phyloP scores from a whole-genome alignment of 2,888 invertebrate genomes.

The Brassicogethes aeneus region DNA sequence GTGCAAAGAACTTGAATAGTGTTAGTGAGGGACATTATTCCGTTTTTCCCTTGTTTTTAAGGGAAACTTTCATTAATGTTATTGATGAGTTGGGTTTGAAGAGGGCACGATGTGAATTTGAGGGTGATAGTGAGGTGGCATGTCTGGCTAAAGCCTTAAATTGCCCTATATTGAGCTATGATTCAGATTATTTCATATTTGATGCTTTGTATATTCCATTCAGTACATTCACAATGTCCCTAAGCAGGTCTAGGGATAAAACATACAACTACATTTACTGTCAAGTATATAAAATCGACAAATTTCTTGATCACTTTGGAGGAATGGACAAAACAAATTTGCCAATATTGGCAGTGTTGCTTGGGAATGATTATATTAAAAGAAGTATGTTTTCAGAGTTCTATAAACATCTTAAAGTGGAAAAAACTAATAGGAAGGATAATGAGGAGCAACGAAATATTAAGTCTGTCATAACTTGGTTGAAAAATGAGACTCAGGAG shows the following conservation, averaged over 20 bases:
- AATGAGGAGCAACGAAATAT: conserved; percentile 62
- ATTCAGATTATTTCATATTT: conserved; percentile 91
- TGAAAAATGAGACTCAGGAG: conserved; percentile 60
- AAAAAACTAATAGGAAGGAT: conserved; percentile 44
- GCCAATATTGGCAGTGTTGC: conserved; percentile 70
- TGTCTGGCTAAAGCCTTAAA: conserved; percentile 65
- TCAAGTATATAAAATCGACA: conserved; percentile 62
- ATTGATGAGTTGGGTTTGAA: conserved; percentile 55
- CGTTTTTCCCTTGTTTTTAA: conserved; percentile 67
- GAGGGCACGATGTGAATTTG: conserved; percentile 69
- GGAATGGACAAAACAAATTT: conserved; percentile 52
- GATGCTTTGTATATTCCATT: conserved; percentile 77
- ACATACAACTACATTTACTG: conserved; percentile 49
- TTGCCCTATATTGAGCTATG: conserved; percentile 85
- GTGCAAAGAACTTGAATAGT: conserved; percentile 45
- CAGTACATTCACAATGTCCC: conserved; percentile 50
- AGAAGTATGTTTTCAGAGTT: conserved; percentile 60
- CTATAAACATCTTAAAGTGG: conserved; percentile 54
- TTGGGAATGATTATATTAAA: conserved; percentile 86
- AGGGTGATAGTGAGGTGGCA: conserved; percentile 86
- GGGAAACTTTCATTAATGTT: conserved; percentile 66
- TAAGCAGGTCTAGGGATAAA: conserved; percentile 17
- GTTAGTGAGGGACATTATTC: conserved; percentile 46
- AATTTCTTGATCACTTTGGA: conserved; percentile 56
- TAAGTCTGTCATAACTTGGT: conserved; percentile 64